Base-by-base conservation (phyloP, 2,797 vertebrate species). In the Coregonus sp. region DNA sequence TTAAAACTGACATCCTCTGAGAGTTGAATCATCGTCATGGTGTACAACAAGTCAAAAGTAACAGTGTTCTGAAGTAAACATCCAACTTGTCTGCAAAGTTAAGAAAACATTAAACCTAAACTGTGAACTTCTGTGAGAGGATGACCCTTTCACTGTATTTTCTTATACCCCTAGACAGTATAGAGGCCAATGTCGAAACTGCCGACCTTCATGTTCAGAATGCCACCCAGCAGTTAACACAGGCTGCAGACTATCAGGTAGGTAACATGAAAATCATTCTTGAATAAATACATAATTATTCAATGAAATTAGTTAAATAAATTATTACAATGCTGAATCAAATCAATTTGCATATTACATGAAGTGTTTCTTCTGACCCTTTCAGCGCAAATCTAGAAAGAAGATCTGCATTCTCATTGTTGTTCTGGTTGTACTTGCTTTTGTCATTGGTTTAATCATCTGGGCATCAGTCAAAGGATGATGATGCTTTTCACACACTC, bases 131-230 rank as follows among this genome's bases (percentile, higher is more conserved):
- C 18, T 12, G 71, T 78, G 70, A 18, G 51, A 69, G 18, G 52
- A 35, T 76, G 51, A 47, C 40, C 35, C 0, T 78, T 31, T 79
- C 33, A 68, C 35, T 31, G 74, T n/a, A 1, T 33, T 50, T 71
- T 20, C 9, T 25, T 29, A 20, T 31, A 12, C 50, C 7, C 15
- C 0, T 88, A 97, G 96, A 96, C 82, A 97, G 96, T 84, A 98
- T 97, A 94, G 97, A 98, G 87, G 97, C 98, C 89, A 97, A 98
- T 0, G 96, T 99, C 83, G 97, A 99, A 91, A 97, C 18, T 33
- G 92, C 97, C 11, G 96, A 98, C 0, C 90, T 95, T 25, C 91
- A 94, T 0, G 96, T 99, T 77, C 96, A 98, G 72, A 95, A 89
- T 67, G 98, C 93, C 79, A 96, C 94, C 68, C 96, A 98, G 83